Evolutionary conservation across 2,888 invertebrate genomes (phyloP), one percentile per base, ranked within the genome.

Genomic region (Chloroclystis v-ata): DNA sequence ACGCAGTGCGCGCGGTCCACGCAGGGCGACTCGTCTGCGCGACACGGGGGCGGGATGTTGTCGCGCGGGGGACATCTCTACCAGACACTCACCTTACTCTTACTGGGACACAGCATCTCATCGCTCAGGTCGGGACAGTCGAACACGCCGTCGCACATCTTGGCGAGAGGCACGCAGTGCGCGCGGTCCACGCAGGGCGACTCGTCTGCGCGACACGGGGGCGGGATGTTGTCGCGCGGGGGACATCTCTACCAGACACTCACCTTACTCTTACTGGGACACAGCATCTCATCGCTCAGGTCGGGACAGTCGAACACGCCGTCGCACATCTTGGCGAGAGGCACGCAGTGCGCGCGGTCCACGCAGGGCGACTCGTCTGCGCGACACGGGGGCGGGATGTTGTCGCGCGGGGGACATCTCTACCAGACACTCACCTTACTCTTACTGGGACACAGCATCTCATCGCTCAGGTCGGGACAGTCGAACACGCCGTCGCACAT

Each of bases 401-500:
- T 28, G n/a, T n/a, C n/a, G n/a, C n/a, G n/a, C n/a, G n/a, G n/a
- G n/a, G n/a, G n/a, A n/a, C n/a, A n/a, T n/a, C n/a, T n/a, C n/a
- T n/a, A n/a, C n/a, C n/a, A n/a, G n/a, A n/a, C n/a, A 59, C 60
- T 60, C 28, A 69, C 69, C 28, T 47, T 46, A 1, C 54, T 54
- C 2, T 53, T 54, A 28, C 47, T 51, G 2, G 65, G 62, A 49
- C 86, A 88, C 40, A 74, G 59, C 1, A 69, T 63, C 82, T 96
- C 96, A 69, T 97, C 96, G 11, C 93, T 92, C n/a, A 86, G 86
- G 58, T 93, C 92, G 0, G 73, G 66, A 65, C 96, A 96, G 75
- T 96, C 64, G 26, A 82, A 69, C 42, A 91, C 90, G 7, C 92
- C 92, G 75, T 96, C 95, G 76, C 97, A 97, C n/a, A 91, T 89